A percentile compares a stretch with the other conserved stretches of the same genome.
These are phyloP conservation scores for Spea hammondii DNA, from an alignment of 2,797 vertebrate genomes.

Conservation along the genomic window DNA sequence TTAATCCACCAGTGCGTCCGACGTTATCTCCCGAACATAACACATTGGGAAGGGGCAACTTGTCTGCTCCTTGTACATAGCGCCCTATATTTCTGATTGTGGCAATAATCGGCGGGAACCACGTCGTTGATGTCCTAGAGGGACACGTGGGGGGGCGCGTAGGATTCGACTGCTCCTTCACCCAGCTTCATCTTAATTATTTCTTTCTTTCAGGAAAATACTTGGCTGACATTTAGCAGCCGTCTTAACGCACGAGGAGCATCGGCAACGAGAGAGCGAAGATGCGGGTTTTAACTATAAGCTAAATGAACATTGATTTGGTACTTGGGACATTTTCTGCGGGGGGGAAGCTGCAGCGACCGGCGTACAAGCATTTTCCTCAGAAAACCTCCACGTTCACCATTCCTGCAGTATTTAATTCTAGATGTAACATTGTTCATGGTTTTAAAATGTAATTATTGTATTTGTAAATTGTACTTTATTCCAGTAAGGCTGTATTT, in stretches of 20 bases:
- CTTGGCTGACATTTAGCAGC: conserved; percentile 91
- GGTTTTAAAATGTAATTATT: conserved; percentile 94
- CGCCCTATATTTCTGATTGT: no score
- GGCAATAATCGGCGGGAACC: no score
- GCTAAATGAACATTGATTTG: conserved; percentile 64
- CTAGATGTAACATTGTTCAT: conserved; percentile 82
- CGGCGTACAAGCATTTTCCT: conserved; percentile 68
- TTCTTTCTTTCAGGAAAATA: conserved; percentile 88
- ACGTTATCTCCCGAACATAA: no score
- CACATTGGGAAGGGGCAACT: no score
- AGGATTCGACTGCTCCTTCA: not conserved
- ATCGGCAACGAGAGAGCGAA: conserved; percentile 58
- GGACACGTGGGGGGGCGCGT: no score
- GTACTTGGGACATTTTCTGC: conserved; percentile 62
- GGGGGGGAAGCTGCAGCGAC: conserved; percentile 58
- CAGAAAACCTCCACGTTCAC: conserved; percentile 70
- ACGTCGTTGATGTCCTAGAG: no score
- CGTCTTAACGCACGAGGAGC: conserved; percentile 59
- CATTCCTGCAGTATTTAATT: conserved; percentile 93
- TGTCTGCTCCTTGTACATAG: no score
- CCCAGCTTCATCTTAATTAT: not conserved
- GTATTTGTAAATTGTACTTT: conserved; percentile 88
- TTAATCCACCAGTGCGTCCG: no score
- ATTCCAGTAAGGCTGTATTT: conserved; percentile 87
- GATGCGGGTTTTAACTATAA: conserved; percentile 64